Evolutionary conservation across 2,888 invertebrate species (phyloP), one percentile per base, ranked within the genome.

Genomic region (Sinotaia quadrata): DNA sequence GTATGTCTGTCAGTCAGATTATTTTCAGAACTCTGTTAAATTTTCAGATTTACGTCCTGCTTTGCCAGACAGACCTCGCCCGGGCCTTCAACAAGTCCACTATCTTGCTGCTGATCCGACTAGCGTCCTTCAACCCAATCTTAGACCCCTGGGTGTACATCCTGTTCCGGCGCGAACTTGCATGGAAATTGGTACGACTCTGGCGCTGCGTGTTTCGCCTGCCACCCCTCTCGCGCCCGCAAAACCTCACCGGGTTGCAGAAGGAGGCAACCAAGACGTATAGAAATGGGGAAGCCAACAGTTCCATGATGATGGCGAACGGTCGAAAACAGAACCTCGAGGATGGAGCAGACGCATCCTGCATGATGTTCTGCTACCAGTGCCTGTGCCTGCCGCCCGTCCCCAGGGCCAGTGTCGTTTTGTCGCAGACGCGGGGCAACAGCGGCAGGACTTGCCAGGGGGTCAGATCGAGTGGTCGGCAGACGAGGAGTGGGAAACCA

Each of bases 71-170:
- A 5, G 33, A 37, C 12, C 56, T 65, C 27, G 10, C 37, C n/a
- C 24, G 5, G 1, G 24, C 24, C 54, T 44, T 65, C 33, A 34
- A 65, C 65, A 12, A 15, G 15, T 27, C 44, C 31, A 56, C 54
- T 37, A 52, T 56, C 21, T 44, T 65, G 65, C 4, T 52, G 12
- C 24, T 65, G 41, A 56, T 65, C 31, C 67, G 68, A n/a, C 59
- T 74, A 24, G 70, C 71, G 10, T 69, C 68, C 31, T 68, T 73
- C 67, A 71, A 68, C 62, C 69, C 60, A 12, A 72, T 69, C 47
- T 37, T 69, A 21, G 71, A 74, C 29, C 71, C 88, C 27, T 88
- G 88, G 88, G 85, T 88, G 21, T 88, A 88, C 76, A 86, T 88
- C 68, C 79, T 88, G 24, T 80, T 88, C 61, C 78, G 87, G 37